These are phyloP conservation scores for Chrysolina oricalcia DNA, from an alignment of 2,888 invertebrate genomes.

Conservation along the genomic window DNA sequence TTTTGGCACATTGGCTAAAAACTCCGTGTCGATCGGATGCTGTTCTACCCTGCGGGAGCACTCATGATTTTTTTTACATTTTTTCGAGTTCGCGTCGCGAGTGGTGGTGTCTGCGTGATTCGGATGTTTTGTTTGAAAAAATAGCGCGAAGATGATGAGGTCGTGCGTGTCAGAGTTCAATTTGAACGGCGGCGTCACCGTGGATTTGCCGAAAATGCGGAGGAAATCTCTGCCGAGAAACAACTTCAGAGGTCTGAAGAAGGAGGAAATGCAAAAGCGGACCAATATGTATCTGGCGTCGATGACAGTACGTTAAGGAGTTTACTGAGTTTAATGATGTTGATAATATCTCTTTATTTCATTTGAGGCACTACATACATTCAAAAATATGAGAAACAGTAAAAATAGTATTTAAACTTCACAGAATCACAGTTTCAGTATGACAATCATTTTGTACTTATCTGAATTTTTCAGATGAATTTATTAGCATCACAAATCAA, in stretches of 20 bases:
- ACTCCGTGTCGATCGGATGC: slow-evolving; percentile 45
- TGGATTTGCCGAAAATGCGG: slow-evolving; percentile 49
- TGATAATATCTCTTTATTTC: too few relatives aligned
- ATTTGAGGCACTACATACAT: too few relatives aligned
- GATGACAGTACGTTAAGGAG: slow-evolving; percentile 83
- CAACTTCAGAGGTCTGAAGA: slow-evolving; percentile 85
- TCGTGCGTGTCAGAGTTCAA: slow-evolving; percentile 59
- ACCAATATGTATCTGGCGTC: slow-evolving; percentile 83
- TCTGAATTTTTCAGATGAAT: too few relatives aligned
- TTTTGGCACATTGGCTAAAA: slow-evolving; percentile 64
- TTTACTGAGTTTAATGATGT: not conserved
- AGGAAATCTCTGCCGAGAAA: slow-evolving; percentile 75
- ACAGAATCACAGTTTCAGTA: too few relatives aligned
- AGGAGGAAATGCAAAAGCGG: slow-evolving; percentile 82
- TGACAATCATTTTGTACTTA: too few relatives aligned
- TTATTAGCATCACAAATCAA: too few relatives aligned
- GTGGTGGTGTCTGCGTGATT: slow-evolving; percentile 2
- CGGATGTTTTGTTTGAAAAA: slow-evolving; percentile 16
- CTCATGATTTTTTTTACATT: slow-evolving; percentile 32
- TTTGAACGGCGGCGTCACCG: slow-evolving; percentile 55
- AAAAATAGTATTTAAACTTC: too few relatives aligned
- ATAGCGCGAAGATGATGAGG: slow-evolving; percentile 57
- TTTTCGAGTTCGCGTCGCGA: not conserved
- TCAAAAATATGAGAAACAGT: too few relatives aligned
- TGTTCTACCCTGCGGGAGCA: slow-evolving; percentile 50